Evolutionary conservation across 2,888 invertebrate species (phyloP), one percentile per base, ranked within the genome.

Genomic region (Plagodis dolabraria): DNA sequence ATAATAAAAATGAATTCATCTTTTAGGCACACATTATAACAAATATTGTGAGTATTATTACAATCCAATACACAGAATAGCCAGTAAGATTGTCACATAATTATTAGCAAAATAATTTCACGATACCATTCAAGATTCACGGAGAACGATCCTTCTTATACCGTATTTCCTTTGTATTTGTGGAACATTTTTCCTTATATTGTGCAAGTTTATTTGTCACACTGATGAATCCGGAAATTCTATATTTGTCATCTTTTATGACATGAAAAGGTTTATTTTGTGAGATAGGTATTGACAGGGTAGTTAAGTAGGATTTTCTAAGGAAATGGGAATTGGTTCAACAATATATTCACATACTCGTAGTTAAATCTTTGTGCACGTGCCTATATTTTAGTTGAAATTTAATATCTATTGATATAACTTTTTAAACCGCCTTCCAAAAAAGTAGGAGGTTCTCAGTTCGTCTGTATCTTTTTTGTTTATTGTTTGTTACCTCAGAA

Each of bases 191-290:
- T 59, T 59, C 59, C 59, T 54, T 33, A 42, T 52, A 52, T 53
- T 48, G 46, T 49, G 49, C 50, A 50, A 50, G 50, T 60, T 50
- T 59, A 59, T 60, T 55, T 55, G 54, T 60, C 55, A 51, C 47
- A 45, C 47, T 60, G 60, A 55, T 55, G 60, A 60, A 55, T 44
- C 60, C 55, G 60, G 60, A 60, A 43, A 55, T 51, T 55, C 50
- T 43, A 36, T 60, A 48, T 59, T 43, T 55, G 55, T 55, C 51
- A 10, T 43, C 40, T 40, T 40, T 40, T 54, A 35, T 42, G 50
- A 50, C 47, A 38, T 59, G 50, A 51, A 60, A 60, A 60, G 59
- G 59, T 60, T 59, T 59, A 50, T 46, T 50, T 53, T 47, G 34
- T 55, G 36, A 40, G 40, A 10, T 40, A 43, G 38, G 59, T 33